Conservation (phyloP, 2,797 vertebrate genomes). For the Acrossocheilus wenchowensis region DNA sequence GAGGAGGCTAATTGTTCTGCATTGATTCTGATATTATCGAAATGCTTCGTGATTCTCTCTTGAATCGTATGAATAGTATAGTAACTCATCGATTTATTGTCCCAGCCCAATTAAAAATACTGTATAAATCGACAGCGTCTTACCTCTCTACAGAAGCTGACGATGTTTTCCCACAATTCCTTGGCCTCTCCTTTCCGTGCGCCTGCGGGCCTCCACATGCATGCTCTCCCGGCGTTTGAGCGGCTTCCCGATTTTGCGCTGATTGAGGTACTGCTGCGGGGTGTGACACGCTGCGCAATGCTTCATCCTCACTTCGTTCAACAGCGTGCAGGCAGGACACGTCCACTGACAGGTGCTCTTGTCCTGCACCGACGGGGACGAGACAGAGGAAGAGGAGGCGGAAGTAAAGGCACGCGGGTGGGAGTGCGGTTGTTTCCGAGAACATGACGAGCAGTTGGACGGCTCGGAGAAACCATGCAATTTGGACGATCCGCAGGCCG, state of each 20-base stretch:
- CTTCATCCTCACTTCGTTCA: constrained; percentile 87
- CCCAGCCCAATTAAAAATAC: background rate
- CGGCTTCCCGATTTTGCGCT: constrained; percentile 82
- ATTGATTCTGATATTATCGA: too few species aligned
- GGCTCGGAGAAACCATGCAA: constrained; percentile 93
- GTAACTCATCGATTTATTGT: background rate
- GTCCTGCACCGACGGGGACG: constrained; percentile 73
- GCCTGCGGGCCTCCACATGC: constrained; percentile 91
- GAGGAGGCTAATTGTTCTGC: too few species aligned
- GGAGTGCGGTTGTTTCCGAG: constrained; percentile 70
- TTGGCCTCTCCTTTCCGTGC: constrained; percentile 97
- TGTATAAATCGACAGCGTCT: constrained; percentile 57
- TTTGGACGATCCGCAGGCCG: constrained; percentile 91
- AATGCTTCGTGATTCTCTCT: too few species aligned
- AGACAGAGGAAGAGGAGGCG: constrained; percentile 62
- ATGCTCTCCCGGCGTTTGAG: constrained; percentile 93
- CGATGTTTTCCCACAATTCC: constrained; percentile 96
- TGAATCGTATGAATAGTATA: too few species aligned
- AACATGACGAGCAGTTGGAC: constrained; percentile 68
- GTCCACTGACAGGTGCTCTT: constrained; percentile 83
- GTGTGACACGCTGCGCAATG: constrained; percentile 95
- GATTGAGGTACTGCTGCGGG: constrained; percentile 87
- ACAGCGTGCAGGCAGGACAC: constrained; percentile 93
- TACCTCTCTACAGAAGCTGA: constrained; percentile 96
- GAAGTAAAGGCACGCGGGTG: constrained; percentile 74